Base-by-base conservation (phyloP, 1,140 invertebrate genomes). In the Colletes latitarsis region DNA sequence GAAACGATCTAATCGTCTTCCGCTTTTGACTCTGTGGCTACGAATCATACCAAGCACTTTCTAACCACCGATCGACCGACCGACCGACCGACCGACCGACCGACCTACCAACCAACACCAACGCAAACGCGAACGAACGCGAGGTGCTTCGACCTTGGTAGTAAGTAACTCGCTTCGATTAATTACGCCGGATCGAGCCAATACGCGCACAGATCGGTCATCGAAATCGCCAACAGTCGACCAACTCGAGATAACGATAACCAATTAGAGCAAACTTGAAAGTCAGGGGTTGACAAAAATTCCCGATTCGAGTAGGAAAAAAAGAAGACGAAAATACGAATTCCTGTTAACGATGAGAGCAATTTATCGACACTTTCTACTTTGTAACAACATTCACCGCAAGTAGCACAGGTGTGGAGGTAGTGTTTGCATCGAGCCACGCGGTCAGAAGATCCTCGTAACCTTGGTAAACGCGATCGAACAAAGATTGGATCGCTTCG, bases 1-100 rank as follows among this genome's bases (percentile, higher is more conserved):
- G 70, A 72, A 86, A 82, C 84, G 85, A 86, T 86, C 81, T 39
- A 82, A 83, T 85, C 83, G 72, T 46, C 72, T 85, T 86, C 83
- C 84, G 79, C 39, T 84, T 63, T 53, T 46, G 8, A 70, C 52
- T 49, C n/a, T 12, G 21, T 62, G 57, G n/a, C 55, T 62, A 70
- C 82, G 76, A 84, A 86, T 82, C 77, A 12, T 68, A 70, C 70
- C 64, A 58, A 52, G 30, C 67, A 79, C 84, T 86, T 86, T 86
- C 83, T 82, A 85, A 79, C 62, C 63, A 49, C 6, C n/a, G 19
- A 17, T 46, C 60, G 19, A 63, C 14, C 58, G 19, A 19, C 64
- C 58, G 19, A 19, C 64, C 62, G 52, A 49, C 6, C n/a, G 19
- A 17, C 53, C 60, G 19, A 63, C 17, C 58, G 19, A 19, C 64